Evolutionary conservation across 2,113 vertebrate species (phyloP), one percentile per base, ranked within the genome.

Genomic region (Onychostoma macrolepis): DNA sequence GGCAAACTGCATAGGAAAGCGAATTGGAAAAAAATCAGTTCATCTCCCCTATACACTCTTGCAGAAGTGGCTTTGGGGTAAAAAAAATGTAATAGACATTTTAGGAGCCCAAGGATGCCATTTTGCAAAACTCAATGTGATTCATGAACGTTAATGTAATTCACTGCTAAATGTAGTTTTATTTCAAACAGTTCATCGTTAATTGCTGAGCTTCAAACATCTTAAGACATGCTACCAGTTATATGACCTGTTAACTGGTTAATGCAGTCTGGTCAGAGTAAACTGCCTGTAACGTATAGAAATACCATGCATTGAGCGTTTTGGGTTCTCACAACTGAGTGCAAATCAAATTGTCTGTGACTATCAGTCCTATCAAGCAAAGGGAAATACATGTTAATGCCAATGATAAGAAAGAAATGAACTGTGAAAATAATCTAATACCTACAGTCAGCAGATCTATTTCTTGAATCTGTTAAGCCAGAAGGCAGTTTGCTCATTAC

Each of bases 401-500:
- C 15, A 76, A 76, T 48, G n/a, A 53, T 45, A 33, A 69, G 63
- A 69, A 48, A 45, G 17, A 83, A 69, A 69, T 67, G 21, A 45
- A 17, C 38, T 67, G 36, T 28, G 80, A 17, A 38, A 65, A 65
- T 69, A 24, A 45, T 21, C 26, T 45, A 53, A 78, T 67, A 69
- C 13, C 26, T 33, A 24, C 38, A 69, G 41, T 24, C 45, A 41
- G 33, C 45, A 19, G 11, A 83, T n/a, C 79, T 21, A 12, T 86
- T 79, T 87, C 65, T 89, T 83, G 72, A 38, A 76, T 89, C 67
- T 89, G 76, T 83, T 88, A 84, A 85, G 61, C 89, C 80, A 80
- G 90, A 90, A 83, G 88, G 89, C 92, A 92, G 91, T 90, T 89
- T 93, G 92, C 93, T 94, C 91, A 91, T 94, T 95, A 87, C 45